Percentiles rank a stretch among this genome's conserved stretches.
phyloP scores from a whole-genome alignment of 2,797 vertebrate genomes.

The Cebuella pygmaea region DNA sequence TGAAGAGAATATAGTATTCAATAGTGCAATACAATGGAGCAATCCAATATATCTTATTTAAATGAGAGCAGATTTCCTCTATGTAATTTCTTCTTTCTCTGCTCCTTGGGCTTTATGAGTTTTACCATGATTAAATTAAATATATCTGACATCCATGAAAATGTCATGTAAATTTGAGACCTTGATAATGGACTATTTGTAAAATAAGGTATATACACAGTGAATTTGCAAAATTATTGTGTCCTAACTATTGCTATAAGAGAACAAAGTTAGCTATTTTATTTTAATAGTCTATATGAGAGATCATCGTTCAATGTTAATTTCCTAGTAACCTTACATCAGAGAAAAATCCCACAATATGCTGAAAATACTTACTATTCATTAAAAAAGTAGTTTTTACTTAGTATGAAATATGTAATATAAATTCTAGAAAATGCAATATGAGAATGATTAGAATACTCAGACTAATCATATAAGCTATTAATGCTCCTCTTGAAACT shows the following conservation, averaged over 20 bases:
- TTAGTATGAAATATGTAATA: background rate
- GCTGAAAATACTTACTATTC: background rate
- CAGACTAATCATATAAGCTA: background rate
- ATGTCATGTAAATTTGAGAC: background rate
- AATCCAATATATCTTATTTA: background rate
- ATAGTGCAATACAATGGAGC: background rate
- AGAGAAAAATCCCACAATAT: background rate
- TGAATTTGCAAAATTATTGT: background rate
- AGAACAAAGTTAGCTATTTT: background rate
- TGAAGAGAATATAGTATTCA: background rate
- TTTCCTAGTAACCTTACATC: background rate
- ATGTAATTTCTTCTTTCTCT: background rate
- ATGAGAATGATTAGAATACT: background rate
- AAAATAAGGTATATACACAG: background rate
- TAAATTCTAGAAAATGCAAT: background rate
- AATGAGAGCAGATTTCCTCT: background rate
- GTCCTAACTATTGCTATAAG: background rate
- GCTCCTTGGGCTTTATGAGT: background rate
- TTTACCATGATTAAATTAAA: background rate
- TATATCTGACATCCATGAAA: background rate
- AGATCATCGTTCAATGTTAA: background rate
- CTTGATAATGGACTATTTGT: background rate
- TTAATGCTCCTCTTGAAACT: background rate
- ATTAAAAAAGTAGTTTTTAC: background rate
- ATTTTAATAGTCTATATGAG: background rate